Percentiles rank a stretch among this genome's conserved stretches.
These are phyloP conservation scores for Oscheius sp. DNA, from an alignment of 2,888 invertebrate genomes.

Conservation along the genomic window DNA sequence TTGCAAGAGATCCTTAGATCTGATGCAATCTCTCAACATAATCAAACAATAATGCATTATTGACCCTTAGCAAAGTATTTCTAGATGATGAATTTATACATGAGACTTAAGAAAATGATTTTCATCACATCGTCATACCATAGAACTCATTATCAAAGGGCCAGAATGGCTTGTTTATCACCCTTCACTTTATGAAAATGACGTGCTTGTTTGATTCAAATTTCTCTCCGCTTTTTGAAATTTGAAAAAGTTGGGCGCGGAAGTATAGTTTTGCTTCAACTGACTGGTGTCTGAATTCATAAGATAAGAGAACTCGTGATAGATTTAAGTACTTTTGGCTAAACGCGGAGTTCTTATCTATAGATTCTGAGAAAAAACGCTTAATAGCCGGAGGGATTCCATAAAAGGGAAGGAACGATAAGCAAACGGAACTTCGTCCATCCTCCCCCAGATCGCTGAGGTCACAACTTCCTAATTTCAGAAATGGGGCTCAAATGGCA, in stretches of 20 bases:
- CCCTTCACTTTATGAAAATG: no score
- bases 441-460: background rate
- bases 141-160: no score
- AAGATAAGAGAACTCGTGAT: background rate
- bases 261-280: no score
- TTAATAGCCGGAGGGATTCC: background rate
- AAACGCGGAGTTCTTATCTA: background rate
- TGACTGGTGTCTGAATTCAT: background rate
- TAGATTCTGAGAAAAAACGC: background rate
- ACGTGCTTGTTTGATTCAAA: no score
- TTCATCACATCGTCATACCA: background rate
- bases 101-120: background rate
- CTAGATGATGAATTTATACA: no score
- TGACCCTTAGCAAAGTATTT: no score
- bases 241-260: background rate
- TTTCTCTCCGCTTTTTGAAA: background rate
- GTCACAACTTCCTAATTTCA: slow-evolving; percentile 11
- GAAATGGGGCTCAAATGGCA: slow-evolving; percentile 26
- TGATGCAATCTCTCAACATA: no score
- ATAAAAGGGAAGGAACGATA: background rate
- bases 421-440: background rate
- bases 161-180: no score
- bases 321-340: background rate
- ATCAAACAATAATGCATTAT: no score
- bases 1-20: no score